Base-by-base conservation (phyloP, 2,797 vertebrate species). In the Leptatherina wallacei region DNA sequence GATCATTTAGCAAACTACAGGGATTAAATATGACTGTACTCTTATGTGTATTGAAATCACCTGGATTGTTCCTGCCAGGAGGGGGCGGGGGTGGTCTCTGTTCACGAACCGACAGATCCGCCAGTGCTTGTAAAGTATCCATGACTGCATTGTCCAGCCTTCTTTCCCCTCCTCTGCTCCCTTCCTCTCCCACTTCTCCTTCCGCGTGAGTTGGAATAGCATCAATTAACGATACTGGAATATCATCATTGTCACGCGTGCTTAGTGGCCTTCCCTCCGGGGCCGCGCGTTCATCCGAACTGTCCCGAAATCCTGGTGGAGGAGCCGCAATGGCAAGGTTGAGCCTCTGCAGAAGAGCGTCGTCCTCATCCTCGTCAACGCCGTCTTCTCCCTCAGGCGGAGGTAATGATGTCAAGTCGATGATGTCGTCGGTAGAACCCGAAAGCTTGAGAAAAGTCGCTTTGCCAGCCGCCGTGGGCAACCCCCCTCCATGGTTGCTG, bases 241-340 rank as follows among this genome's bases (percentile, higher is more conserved):
- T 97, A 42, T 98, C 97, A 8, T 96, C 94, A n/a, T 77, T 94
- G 55, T 89, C 85, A 30, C 69, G 5, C 1, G 82, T 85, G 87
- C 87, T 61, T 69, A 81, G 71, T 1, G 84, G 87, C 72, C 86
- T 78, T 27, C 87, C 90, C 58, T 94, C 93, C 0, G 87, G 95
- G 61, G 95, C 95, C 4, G 36, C 0, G 10, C 99, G 98, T 91
- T 99, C 97, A 55, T 99, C 98, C 0, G 96, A 97, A 82, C 97
- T 98, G 90, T 99, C 98, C 80, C 96, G 94, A 84, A 99, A 99
- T 47, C 97, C 98, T 1, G 97, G 97, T 0, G 98, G 98, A 0
- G 98, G 98, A 5, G 98, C 98, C 0, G 98, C 98, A 2, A 99
- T 99, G 6, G 98, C 98, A 60, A 97, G 94, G 91, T 99, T 99